Percentiles rank a stretch among this genome's conserved stretches.
These are phyloP conservation scores for Nasonia oneida DNA, from an alignment of 2,888 invertebrate species.

Conservation along the genomic window DNA sequence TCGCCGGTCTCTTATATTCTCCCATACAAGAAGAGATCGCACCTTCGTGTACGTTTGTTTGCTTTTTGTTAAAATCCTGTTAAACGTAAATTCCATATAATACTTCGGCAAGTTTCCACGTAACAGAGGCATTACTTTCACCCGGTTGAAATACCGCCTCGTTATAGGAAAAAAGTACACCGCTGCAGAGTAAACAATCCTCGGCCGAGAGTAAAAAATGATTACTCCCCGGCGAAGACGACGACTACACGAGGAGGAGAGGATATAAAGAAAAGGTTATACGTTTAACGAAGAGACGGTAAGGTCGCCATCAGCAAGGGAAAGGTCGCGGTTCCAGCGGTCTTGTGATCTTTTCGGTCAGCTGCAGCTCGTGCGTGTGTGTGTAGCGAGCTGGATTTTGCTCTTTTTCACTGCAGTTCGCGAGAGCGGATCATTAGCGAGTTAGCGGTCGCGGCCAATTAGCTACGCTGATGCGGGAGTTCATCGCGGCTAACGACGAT, in stretches of 20 bases:
- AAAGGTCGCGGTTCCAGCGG: neutral
- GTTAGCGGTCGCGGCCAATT: conserved; percentile 48
- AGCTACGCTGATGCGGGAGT: neutral
- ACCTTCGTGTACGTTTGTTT: neutral
- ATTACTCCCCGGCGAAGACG: neutral
- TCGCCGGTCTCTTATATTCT: neutral
- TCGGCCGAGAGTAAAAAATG: conserved; percentile 7
- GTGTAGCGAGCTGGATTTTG: neutral
- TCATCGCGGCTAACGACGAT: conserved; percentile 3
- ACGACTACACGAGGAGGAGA: neutral
- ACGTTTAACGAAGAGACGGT: neutral
- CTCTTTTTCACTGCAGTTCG: neutral
- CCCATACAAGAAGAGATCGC: neutral
- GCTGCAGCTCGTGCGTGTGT: neutral
- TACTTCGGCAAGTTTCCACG: neutral
- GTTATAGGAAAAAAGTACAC: too few species aligned
- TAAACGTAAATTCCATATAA: neutral
- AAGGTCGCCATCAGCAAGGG: conserved; percentile 56
- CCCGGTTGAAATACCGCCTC: too few species aligned
- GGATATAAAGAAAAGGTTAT: conserved; percentile 14
- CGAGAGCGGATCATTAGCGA: conserved; percentile 43
- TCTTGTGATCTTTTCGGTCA: conserved; percentile 53
- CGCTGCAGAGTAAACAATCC: neutral
- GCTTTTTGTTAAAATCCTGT: neutral
- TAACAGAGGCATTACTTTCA: too few species aligned